Percentiles rank a stretch among this genome's conserved stretches.
Evolutionary conservation across 2,888 invertebrate species (phyloP).

Genomic region (Syritta pipiens): DNA sequence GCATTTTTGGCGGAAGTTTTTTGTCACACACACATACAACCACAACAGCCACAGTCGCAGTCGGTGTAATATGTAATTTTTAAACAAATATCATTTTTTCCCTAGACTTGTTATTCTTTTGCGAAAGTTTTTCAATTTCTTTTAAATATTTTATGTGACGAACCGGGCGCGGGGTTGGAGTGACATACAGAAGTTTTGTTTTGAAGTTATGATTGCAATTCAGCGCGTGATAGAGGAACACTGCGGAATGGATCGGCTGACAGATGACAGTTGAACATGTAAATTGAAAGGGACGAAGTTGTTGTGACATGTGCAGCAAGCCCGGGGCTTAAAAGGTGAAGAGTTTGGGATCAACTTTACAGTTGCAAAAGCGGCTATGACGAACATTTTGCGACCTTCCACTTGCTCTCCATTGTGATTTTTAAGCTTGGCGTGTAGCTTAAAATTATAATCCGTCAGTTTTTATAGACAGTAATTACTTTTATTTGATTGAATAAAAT

Average conservation of each 20-base stretch:
- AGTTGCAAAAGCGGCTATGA: no score
- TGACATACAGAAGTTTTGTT: slow-evolving; percentile 27
- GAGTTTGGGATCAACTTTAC: background rate
- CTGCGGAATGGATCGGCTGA: background rate
- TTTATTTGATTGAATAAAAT: no score
- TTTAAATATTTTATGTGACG: slow-evolving; percentile 22
- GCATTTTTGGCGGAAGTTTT: slow-evolving; percentile 55
- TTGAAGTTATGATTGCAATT: slow-evolving; percentile 53
- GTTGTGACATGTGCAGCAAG: background rate
- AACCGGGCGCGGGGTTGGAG: background rate
- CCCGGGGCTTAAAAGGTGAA: no score
- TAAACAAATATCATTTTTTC: slow-evolving; percentile 20
- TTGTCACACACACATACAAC: background rate
- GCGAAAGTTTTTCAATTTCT: slow-evolving; percentile 59
- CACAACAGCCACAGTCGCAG: background rate
- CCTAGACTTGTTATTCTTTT: slow-evolving; percentile 2
- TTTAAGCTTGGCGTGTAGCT: no score
- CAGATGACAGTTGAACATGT: slow-evolving; percentile 14
- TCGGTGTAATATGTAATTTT: slow-evolving; percentile 34
- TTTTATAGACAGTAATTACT: no score
- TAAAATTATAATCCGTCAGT: no score
- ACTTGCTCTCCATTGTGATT: no score
- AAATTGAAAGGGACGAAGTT: slow-evolving; percentile 7
- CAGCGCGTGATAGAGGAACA: background rate
- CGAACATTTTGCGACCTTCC: no score